These are phyloP conservation scores for Brachyptera risi DNA, from an alignment of 2,888 invertebrate genomes.

Conservation along the genomic window DNA sequence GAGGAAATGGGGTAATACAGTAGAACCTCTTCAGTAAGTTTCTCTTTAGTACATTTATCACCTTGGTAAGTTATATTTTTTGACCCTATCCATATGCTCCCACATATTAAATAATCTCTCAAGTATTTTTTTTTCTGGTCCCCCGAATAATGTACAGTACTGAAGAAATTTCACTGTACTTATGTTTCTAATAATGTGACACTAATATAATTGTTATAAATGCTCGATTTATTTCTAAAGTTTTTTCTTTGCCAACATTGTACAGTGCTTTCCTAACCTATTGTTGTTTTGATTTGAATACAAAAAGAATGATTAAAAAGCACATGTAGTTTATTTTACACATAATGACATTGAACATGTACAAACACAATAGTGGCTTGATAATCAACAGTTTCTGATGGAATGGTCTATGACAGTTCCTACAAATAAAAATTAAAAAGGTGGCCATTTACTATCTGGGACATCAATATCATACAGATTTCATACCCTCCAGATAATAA, in stretches of 20 bases:
- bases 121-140: too few relatives aligned
- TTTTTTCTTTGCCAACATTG: slow-evolving; percentile 33
- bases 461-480: slow-evolving; percentile 14
- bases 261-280: slow-evolving; percentile 32
- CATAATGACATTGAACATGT: slow-evolving; percentile 1
- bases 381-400: slow-evolving; percentile 23
- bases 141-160: too few relatives aligned
- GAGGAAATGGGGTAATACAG: too few relatives aligned
- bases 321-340: slow-evolving; percentile 30
- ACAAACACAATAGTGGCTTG: neutral
- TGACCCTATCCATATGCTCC: too few relatives aligned
- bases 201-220: neutral
- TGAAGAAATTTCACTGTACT: too few relatives aligned
- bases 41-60: too few relatives aligned
- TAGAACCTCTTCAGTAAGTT: too few relatives aligned
- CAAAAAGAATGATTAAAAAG: slow-evolving; percentile 30
- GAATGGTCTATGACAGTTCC: neutral
- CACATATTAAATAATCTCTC: too few relatives aligned
- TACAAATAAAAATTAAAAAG: slow-evolving; percentile 3
- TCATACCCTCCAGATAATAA: slow-evolving; percentile 28
- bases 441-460: neutral
- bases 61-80: too few relatives aligned
- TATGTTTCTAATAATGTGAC: too few relatives aligned
- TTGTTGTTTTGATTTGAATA: too few relatives aligned
- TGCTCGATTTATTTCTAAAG: slow-evolving; percentile 26